Percentiles rank a stretch among this genome's conserved stretches.
These are phyloP conservation scores for Copidosoma floridanum DNA, from an alignment of 1,140 invertebrate genomes.

Conservation along the genomic window DNA sequence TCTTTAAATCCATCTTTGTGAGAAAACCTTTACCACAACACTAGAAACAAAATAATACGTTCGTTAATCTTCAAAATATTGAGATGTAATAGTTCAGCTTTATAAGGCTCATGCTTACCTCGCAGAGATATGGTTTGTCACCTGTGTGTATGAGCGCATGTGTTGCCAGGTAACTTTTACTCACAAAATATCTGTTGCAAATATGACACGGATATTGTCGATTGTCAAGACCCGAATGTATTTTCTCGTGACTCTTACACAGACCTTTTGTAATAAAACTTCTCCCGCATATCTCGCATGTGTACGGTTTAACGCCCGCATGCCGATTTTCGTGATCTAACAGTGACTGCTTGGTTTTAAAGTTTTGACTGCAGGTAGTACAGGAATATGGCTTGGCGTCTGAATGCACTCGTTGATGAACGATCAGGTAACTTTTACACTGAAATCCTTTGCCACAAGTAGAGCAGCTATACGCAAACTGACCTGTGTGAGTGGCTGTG, in stretches of 20 bases:
- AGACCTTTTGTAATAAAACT: slow-evolving; percentile 80
- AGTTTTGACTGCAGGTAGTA: slow-evolving; percentile 64
- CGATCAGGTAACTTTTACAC: slow-evolving; percentile 69
- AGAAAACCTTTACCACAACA: slow-evolving; percentile 68
- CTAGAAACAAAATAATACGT: slow-evolving; percentile 26
- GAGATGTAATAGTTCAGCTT: too few species aligned
- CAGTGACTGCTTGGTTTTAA: slow-evolving; percentile 72
- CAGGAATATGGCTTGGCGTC: slow-evolving; percentile 64
- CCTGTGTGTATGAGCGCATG: slow-evolving; percentile 88
- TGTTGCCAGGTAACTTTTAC: slow-evolving; percentile 75
- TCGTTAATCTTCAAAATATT: too few species aligned
- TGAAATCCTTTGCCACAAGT: slow-evolving; percentile 73
- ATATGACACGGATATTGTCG: slow-evolving; percentile 68
- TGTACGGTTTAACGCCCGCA: slow-evolving; percentile 77
- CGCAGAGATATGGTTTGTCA: slow-evolving; percentile 71
- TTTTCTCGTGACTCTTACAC: slow-evolving; percentile 69
- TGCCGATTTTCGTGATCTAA: slow-evolving; percentile 80
- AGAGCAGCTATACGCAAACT: slow-evolving; percentile 67
- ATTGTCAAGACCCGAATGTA: slow-evolving; percentile 67
- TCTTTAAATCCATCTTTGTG: slow-evolving; percentile 61
- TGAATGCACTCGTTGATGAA: slow-evolving; percentile 70
- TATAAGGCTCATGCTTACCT: slow-evolving; percentile 25
- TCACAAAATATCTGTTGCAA: slow-evolving; percentile 70
- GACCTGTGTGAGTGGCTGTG: slow-evolving; percentile 65
- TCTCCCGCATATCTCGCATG: slow-evolving; percentile 75